phyloP scores from a whole-genome alignment of 1,140 invertebrate genomes.

The Sminthurinus signatus region DNA sequence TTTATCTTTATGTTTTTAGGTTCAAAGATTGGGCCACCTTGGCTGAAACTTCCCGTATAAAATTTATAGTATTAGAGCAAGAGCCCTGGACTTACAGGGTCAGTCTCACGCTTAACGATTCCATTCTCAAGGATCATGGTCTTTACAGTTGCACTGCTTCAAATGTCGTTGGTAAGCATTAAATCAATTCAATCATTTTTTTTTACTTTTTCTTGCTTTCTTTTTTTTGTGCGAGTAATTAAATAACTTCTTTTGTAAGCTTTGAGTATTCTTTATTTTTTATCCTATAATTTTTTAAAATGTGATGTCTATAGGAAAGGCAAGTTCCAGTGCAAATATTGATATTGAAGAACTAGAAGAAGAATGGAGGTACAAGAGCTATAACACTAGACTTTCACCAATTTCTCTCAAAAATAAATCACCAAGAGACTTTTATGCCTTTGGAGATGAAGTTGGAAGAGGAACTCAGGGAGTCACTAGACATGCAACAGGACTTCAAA shows the following conservation, averaged over 20 bases:
- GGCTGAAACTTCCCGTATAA: constrained; percentile 63
- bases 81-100: constrained; percentile 59
- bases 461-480: constrained; percentile 76
- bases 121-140: constrained; percentile 82
- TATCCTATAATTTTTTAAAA: neutral
- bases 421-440: constrained; percentile 78
- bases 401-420: constrained; percentile 52
- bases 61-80: constrained; percentile 50
- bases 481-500: constrained; percentile 40
- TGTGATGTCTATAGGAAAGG: constrained; percentile 46
- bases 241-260: neutral
- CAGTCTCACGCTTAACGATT: constrained; percentile 73
- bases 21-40: constrained; percentile 94
- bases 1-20: constrained; percentile 38
- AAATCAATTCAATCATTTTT: neutral
- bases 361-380: constrained; percentile 44
- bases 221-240: neutral
- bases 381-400: constrained; percentile 55
- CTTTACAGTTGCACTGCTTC: constrained; percentile 86
- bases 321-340: constrained; percentile 82
- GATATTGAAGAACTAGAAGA: constrained; percentile 82
- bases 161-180: constrained; percentile 63
- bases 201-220: neutral
- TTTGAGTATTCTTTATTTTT: neutral
- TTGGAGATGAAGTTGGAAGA: constrained; percentile 87